Evolutionary conservation across 2,888 invertebrate species (phyloP).

Genomic region (Cremastinae sp.): DNA sequence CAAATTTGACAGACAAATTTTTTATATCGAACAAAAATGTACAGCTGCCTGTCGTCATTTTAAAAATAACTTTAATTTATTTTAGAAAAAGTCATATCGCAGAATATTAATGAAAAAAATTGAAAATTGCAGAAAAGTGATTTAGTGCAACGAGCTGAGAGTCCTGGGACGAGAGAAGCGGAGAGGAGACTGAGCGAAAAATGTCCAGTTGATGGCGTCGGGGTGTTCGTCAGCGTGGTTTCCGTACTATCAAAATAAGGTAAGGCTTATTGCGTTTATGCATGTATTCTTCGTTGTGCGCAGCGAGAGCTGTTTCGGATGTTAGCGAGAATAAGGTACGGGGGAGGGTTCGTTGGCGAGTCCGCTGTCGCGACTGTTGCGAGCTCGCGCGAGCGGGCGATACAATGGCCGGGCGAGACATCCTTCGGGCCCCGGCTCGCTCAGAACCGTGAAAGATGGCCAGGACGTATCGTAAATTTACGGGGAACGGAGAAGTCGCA

Average conservation of each 20-base stretch:
- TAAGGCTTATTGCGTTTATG: constrained; percentile 60
- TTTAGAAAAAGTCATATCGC: too few relatives aligned
- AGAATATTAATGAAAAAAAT: too few relatives aligned
- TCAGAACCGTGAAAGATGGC: constrained; percentile 73
- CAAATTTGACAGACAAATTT: too few relatives aligned
- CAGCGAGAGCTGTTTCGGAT: constrained; percentile 11
- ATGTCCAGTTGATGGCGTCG: constrained; percentile 52
- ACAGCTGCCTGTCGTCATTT: too few relatives aligned
- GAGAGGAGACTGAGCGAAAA: constrained; percentile 62
- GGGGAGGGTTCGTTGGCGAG: constrained; percentile 26
- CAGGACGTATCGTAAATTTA: constrained; percentile 74
- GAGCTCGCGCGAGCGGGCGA: constrained; percentile 60
- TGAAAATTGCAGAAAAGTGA: too few relatives aligned
- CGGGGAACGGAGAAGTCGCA: constrained; percentile 67
- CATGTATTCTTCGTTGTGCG: constrained; percentile 30
- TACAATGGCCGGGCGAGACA: constrained; percentile 71
- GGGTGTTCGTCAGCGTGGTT: constrained; percentile 72
- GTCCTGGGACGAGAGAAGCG: constrained; percentile 45
- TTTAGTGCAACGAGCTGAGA: constrained; percentile 25
- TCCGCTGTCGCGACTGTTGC: constrained; percentile 8
- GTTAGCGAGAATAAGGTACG: constrained; percentile 17
- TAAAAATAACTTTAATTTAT: too few relatives aligned
- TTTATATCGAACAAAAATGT: too few relatives aligned
- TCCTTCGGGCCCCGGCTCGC: constrained; percentile 67
- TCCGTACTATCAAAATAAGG: constrained; percentile 73